A percentile compares a stretch with the other conserved stretches of the same genome.
Conservation (phyloP, 2,113 vertebrate species). For the Eretmochelys imbricata region DNA sequence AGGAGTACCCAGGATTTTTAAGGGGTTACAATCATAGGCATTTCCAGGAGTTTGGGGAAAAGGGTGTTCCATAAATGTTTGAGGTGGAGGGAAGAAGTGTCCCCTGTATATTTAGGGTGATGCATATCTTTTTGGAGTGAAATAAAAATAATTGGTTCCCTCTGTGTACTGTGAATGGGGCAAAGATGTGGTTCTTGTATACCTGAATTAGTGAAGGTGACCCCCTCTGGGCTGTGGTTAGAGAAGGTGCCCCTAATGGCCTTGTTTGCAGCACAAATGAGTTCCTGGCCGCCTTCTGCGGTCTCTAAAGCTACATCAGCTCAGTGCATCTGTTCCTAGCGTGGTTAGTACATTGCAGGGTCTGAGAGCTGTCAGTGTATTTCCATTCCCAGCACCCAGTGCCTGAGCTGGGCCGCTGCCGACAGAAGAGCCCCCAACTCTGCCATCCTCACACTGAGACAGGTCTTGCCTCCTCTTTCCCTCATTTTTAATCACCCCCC, state of each 20-base stretch:
- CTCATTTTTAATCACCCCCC: fast-evolving
- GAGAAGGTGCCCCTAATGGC: background rate
- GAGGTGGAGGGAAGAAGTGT: background rate
- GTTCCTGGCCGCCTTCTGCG: background rate
- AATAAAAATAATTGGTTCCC: background rate
- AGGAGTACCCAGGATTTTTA: background rate
- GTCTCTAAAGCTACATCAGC: background rate
- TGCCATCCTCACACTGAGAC: background rate
- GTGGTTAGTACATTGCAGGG: background rate
- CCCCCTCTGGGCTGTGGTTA: background rate
- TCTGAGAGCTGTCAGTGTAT: background rate
- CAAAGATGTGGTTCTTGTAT: fast-evolving
- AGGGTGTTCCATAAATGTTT: fast-evolving
- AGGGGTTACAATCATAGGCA: background rate
- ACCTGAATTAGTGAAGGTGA: background rate
- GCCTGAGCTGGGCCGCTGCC: background rate
- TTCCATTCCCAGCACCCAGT: background rate
- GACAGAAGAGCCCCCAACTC: background rate
- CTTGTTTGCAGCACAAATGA: background rate
- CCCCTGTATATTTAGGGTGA: background rate
- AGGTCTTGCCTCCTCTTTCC: background rate
- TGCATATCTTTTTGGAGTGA: background rate
- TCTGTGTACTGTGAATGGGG: background rate
- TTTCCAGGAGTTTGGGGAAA: background rate
- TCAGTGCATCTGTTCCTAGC: background rate